These are phyloP conservation scores for Ceramica pisi DNA, from an alignment of 2,888 invertebrate species.

Conservation along the genomic window DNA sequence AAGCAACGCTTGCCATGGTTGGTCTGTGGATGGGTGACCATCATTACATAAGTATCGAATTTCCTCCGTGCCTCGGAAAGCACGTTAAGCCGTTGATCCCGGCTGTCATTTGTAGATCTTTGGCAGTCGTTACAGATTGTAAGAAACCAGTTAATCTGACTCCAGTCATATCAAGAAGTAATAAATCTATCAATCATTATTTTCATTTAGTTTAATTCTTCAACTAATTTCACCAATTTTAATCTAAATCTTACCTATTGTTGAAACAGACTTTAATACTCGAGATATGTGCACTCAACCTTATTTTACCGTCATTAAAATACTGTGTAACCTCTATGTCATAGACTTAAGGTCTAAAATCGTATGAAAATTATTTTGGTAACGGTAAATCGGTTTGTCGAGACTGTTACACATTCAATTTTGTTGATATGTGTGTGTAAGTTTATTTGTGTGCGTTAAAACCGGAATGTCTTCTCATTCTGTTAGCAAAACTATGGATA, in stretches of 20 bases:
- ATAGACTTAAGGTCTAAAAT: background rate
- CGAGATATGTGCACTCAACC: constrained; percentile 37
- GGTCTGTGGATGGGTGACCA: too few species aligned
- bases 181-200: background rate
- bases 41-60: too few species aligned
- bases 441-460: constrained; percentile 53
- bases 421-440: constrained; percentile 31
- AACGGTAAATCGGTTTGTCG: constrained; percentile 30
- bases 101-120: too few species aligned
- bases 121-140: too few species aligned
- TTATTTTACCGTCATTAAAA: background rate
- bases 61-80: too few species aligned
- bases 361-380: background rate
- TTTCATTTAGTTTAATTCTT: background rate
- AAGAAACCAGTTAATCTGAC: too few species aligned
- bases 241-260: constrained; percentile 33
- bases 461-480: constrained; percentile 75
- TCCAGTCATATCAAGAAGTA: background rate
- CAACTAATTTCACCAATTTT: constrained; percentile 31
- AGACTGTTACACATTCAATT: constrained; percentile 51
- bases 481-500: constrained; percentile 54
- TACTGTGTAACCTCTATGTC: fast-evolving
- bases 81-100: too few species aligned
- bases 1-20: too few species aligned
- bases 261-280: constrained; percentile 30